Base-by-base conservation (phyloP, 2,888 invertebrate species). In the Meteorus colon region DNA sequence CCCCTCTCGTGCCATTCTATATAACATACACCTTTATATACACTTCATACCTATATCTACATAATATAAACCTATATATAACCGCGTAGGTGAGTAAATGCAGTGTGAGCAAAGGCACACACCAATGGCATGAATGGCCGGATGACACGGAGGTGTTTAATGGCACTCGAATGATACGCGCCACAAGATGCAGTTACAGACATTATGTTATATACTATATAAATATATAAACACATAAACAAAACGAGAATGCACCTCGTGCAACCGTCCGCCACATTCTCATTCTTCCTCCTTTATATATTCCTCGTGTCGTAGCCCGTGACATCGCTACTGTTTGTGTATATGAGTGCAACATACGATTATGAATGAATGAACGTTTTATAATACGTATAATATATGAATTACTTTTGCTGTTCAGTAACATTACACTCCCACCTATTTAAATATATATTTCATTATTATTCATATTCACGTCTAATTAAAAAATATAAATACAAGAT, bases 111-210 rank as follows among this genome's bases (percentile, higher is more conserved):
- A 55, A 48, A 62, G 41, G 71, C 41, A 41, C 41, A 34, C 14
- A 67, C 60, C 63, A 67, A 59, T 65, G 45, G 45, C 55, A 63
- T 76, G 76, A 76, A 76, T 76, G 73, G 73, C 76, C 76, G 76
- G 76, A 76, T 78, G 78, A 81, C 78, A 78, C 66, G 76, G 77
- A 77, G 76, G 78, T 77, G 78, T 77, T 78, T 77, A 79, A 79
- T 75, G 77, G 78, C 41, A 71, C 65, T 65, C 24, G 55, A 45
- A 73, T 68, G 48, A 65, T 74, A 62, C 31, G 24, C 65, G 70
- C 74, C 34, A 59, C 48, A 34, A 16, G 29, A 68, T 48, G 62
- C 31, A 62, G 62, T 62, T 62, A 55, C 69, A 69, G 19, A 55
- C 69, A 34, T 55, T 69, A 34, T 55, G 24, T 41, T 63, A 67